A percentile compares a stretch with the other conserved stretches of the same genome.
phyloP scores from a whole-genome alignment of 2,113 vertebrate genomes.

The Cygnus buccinator region DNA sequence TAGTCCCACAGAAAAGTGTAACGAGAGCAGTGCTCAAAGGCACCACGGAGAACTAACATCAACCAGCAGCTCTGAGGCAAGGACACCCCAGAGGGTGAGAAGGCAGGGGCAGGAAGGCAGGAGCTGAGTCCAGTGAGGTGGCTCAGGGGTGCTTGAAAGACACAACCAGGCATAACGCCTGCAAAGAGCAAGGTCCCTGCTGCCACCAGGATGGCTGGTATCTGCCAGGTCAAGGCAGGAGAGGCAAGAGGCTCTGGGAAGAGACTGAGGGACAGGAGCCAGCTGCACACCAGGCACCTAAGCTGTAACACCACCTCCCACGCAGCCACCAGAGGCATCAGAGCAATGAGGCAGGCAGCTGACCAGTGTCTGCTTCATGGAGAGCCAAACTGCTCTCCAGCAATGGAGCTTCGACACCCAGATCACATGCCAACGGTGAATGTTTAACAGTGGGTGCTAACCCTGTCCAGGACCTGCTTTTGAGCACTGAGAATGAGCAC shows the following conservation, averaged over 20 bases:
- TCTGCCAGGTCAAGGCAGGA: not conserved
- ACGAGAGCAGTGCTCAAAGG: not conserved
- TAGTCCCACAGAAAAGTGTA: not conserved
- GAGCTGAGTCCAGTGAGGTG: rapidly evolving
- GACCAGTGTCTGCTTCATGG: not conserved
- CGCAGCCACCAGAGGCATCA: rapidly evolving
- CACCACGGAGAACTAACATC: not conserved
- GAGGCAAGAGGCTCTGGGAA: not conserved
- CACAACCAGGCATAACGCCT: not conserved
- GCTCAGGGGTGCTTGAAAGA: not conserved
- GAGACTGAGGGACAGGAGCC: not conserved
- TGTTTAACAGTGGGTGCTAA: not conserved
- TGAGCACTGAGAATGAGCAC: not conserved
- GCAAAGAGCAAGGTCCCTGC: not conserved
- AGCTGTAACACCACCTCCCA: not conserved
- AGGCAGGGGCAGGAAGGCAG: not conserved
- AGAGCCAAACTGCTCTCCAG: not conserved
- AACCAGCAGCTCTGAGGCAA: not conserved
- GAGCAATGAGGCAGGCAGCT: not conserved
- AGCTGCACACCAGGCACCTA: not conserved
- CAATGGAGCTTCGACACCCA: not conserved
- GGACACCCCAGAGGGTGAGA: rapidly evolving
- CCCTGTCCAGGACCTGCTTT: not conserved
- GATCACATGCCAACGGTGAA: not conserved
- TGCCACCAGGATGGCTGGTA: not conserved